Evolutionary conservation across 2,888 invertebrate genomes (phyloP).

Genomic region (Sphecodes monilicornis): DNA sequence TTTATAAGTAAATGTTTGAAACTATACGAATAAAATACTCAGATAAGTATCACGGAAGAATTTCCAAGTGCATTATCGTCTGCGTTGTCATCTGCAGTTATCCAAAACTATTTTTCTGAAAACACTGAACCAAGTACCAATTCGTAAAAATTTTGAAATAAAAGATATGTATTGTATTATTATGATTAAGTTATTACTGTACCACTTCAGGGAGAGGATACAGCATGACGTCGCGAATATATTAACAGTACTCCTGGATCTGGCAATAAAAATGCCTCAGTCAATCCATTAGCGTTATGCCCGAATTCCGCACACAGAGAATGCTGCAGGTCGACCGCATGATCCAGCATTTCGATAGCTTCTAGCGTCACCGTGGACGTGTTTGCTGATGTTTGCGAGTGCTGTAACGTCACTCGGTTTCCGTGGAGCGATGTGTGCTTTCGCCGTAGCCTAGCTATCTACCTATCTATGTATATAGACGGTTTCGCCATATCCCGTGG

Average conservation of each 20-base stretch:
- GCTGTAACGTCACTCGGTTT: slow-evolving; percentile 49
- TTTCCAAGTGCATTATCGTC: too few relatives aligned
- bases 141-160: not conserved
- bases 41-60: too few relatives aligned
- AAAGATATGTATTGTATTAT: too few relatives aligned
- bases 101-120: too few relatives aligned
- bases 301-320: not conserved
- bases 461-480: not conserved
- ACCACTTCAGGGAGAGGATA: too few relatives aligned
- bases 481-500: not conserved
- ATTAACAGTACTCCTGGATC: not conserved
- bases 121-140: not conserved
- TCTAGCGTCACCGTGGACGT: slow-evolving; percentile 24
- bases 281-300: not conserved
- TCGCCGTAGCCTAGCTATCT: slow-evolving; percentile 18
- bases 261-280: not conserved
- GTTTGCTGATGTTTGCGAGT: slow-evolving; percentile 53
- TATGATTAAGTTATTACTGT: not conserved
- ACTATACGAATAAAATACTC: too few relatives aligned
- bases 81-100: too few relatives aligned
- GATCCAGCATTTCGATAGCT: slow-evolving; percentile 50
- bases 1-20: too few relatives aligned
- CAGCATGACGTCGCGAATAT: too few relatives aligned
- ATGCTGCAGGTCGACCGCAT: slow-evolving; percentile 26
- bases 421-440: not conserved